Evolutionary conservation across 2,113 vertebrate species (phyloP).

Genomic region (Nannobrachium achirus): DNA sequence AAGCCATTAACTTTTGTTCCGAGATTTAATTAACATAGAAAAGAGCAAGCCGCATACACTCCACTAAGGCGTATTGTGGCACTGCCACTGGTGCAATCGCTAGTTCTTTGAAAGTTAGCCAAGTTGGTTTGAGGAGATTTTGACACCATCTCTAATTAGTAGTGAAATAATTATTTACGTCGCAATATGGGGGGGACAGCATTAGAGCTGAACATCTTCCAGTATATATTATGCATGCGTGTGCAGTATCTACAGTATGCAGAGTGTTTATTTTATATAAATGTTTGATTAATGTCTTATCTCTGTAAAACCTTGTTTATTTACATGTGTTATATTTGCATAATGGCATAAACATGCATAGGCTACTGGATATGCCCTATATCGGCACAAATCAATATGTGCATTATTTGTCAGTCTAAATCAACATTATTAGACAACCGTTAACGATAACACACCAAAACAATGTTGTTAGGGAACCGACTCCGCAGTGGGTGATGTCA

Average conservation of each 20-base stretch:
- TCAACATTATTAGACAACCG: no score
- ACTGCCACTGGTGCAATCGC: constrained; percentile 33
- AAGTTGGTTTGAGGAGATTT: constrained; percentile 45
- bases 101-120: constrained; percentile 50
- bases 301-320: not conserved
- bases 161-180: constrained; percentile 16
- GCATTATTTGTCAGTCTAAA: no score
- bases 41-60: constrained; percentile 55
- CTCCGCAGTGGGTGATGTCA: no score
- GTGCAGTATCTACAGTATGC: constrained; percentile 16
- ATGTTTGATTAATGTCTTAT: not conserved
- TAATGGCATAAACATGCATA: not conserved
- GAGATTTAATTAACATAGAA: constrained; percentile 74
- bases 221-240: constrained; percentile 24
- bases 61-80: constrained; percentile 5
- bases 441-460: no score
- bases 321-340: not conserved
- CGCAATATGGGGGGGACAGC: not conserved
- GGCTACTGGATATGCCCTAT: no score
- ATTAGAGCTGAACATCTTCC: constrained; percentile 8
- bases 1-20: constrained; percentile 60
- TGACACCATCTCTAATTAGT: constrained; percentile 31
- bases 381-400: no score
- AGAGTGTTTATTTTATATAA: constrained; percentile 1
- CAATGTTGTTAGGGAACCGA: no score